A percentile compares a stretch with the other conserved stretches of the same genome.
Conservation (phyloP, 2,888 invertebrate genomes). For the Dermolepida albohirtum region DNA sequence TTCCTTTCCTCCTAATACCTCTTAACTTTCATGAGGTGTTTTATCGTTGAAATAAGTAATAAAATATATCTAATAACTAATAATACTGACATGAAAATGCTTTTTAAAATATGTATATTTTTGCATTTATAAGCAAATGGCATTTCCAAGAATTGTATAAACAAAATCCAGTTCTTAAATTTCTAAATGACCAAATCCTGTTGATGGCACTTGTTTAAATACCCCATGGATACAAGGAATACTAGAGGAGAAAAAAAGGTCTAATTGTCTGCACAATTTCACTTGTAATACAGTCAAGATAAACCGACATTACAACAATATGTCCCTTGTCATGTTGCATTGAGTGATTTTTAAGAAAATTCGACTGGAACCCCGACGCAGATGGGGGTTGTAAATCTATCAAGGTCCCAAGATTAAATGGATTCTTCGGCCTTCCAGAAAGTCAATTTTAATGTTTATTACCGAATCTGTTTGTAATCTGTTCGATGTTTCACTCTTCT, state of each 20-base stretch:
- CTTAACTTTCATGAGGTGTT: too few species aligned
- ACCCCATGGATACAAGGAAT: neutral
- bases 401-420: conserved; percentile 38
- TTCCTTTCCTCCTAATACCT: too few species aligned
- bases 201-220: conserved; percentile 2
- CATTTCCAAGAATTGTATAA: too few species aligned
- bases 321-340: conserved; percentile 38
- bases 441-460: conserved; percentile 35
- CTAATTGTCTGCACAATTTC: conserved; percentile 40
- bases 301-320: conserved; percentile 40
- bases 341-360: conserved; percentile 39
- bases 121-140: too few species aligned
- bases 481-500: conserved; percentile 18
- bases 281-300: conserved; percentile 39
- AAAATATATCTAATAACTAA: too few species aligned
- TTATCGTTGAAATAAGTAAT: too few species aligned
- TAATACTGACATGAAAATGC: too few species aligned
- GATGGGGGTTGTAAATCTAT: conserved; percentile 42
- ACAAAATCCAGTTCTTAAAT: neutral
- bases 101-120: too few species aligned
- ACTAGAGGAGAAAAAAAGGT: conserved; percentile 25
- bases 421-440: conserved; percentile 37
- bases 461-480: conserved; percentile 35
- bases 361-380: conserved; percentile 30
- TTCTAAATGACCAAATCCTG: neutral